A percentile compares a stretch with the other conserved stretches of the same genome.
Conservation (phyloP, 2,888 invertebrate genomes). For the Nycteola revayana region DNA sequence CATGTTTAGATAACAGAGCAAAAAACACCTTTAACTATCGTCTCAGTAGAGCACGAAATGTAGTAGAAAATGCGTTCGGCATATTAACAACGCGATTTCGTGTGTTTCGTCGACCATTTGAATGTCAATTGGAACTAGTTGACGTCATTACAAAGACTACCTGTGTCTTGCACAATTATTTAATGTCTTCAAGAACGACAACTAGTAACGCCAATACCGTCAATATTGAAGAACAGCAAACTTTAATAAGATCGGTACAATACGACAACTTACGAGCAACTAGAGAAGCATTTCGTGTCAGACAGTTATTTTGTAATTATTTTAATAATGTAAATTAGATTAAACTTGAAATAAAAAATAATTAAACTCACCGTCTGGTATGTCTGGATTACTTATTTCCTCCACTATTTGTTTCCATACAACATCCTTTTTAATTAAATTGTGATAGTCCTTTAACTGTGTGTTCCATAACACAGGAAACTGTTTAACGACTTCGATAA, state of each 20-base stretch:
- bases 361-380: no score
- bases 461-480: no score
- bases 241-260: slow-evolving; percentile 11
- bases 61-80: no score
- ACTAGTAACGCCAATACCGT: slow-evolving; percentile 14
- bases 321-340: no score
- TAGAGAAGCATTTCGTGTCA: slow-evolving; percentile 28
- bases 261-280: slow-evolving; percentile 27
- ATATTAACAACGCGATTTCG: slow-evolving; percentile 4
- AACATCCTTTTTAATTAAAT: slow-evolving; percentile 25
- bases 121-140: neutral
- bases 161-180: slow-evolving; percentile 1
- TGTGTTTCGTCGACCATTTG: neutral
- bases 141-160: neutral
- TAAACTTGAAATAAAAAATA: no score
- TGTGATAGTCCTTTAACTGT: slow-evolving; percentile 26
- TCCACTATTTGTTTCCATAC: slow-evolving; percentile 26
- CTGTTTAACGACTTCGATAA: slow-evolving; percentile 16
- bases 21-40: slow-evolving; percentile 6
- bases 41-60: slow-evolving; percentile 6
- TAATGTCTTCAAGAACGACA: neutral
- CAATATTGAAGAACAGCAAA: slow-evolving; percentile 13
- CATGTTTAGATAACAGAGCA: neutral
- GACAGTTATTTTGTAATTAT: no score
- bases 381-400: slow-evolving; percentile 27